Base-by-base conservation (phyloP, 2,797 vertebrate species). In the Sebastes elongatus region DNA sequence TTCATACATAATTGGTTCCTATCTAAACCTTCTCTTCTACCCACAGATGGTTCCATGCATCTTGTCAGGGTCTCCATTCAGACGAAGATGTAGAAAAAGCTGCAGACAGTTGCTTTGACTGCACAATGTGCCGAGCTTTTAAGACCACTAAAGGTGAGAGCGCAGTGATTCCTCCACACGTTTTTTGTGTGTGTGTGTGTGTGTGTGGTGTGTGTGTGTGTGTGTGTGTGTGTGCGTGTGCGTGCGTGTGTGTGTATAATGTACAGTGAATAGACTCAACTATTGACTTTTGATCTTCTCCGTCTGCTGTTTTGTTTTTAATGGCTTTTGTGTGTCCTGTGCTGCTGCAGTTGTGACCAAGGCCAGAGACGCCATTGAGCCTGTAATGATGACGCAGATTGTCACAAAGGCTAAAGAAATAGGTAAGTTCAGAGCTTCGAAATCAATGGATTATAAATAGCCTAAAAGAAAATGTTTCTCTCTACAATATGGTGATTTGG, bases 1-100 rank as follows among this genome's bases (percentile, higher is more conserved):
- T 64, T 64, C 16, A 57, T 9, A 71, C 10, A 22, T 80, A 66
- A 75, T 75, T 73, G n/a, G 4, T 64, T 56, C 30, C 55, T 38
- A 82, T 63, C 69, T 86, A 70, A 93, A 74, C n/a, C 2, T 52
- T 7, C 63, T 77, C 46, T 82, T 88, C 75, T 84, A 38, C 92
- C 94, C 20, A 71, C 94, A 99, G 98, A 94, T 99, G 99, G 99
- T 98, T 99, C 94, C 99, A 99, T 91, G 97, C 98, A 20, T 95
- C 96, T 76, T 99, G 99, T 95, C 97, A 99, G 93, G 97, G 96
- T 90, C 96, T 99, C 86, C 97, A 96, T 92, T 96, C 97, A 32
- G 98, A 99, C 86, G 97, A 98, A 84, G 98, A 99, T 86, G 96
- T 99, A 77, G 98, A 99, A 93, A 97, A 95, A 89, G 96, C 96